Evolutionary conservation across 1,140 invertebrate species (phyloP), one percentile per base, ranked within the genome.

Genomic region (Drosophila mauritiana): DNA sequence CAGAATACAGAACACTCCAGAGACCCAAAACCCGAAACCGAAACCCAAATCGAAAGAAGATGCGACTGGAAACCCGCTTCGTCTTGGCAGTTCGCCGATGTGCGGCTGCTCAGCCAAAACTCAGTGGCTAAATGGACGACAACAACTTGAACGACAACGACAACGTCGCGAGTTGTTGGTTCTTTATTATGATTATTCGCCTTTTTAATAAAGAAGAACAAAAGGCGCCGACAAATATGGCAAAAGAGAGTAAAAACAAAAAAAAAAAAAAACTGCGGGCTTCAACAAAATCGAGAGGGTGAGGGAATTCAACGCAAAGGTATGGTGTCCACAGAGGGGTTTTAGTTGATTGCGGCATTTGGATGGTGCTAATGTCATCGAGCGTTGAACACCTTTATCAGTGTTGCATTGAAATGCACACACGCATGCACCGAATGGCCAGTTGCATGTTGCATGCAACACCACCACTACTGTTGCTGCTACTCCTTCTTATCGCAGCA

Each of bases 341-440:
- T 36, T 34, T 27, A 57, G 59, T 65, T 78, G 77, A 75, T 81
- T 88, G 75, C 84, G 81, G 73, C 81, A 80, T 89, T 89, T 80
- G 73, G 80, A 58, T 88, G 90, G 90, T 91, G 90, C 90, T 91
- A 91, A 91, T 91, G 90, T 91, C 90, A 89, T 89, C 82, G 90
- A 86, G 85, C 89, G 86, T 88, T 88, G 83, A 91, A 91, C 90
- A 91, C 90, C 90, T 91, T 91, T 90, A 84, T 90, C 89, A 91
- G 86, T 90, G 86, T 90, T 90, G 86, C 86, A 88, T 88, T 88
- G 83, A 88, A 88, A 88, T 88, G 83, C 88, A 90, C 82, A 90
- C 82, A 88, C 82, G 83, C 86, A 90, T 82, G 88, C 82, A 73
- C 36, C 42, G 74, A 22, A 31, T 68, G 67, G 65, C 82, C 83